Percentiles rank a stretch among this genome's conserved stretches.
phyloP scores from a whole-genome alignment of 2,797 vertebrate genomes.

The Okamejei kenojei region DNA sequence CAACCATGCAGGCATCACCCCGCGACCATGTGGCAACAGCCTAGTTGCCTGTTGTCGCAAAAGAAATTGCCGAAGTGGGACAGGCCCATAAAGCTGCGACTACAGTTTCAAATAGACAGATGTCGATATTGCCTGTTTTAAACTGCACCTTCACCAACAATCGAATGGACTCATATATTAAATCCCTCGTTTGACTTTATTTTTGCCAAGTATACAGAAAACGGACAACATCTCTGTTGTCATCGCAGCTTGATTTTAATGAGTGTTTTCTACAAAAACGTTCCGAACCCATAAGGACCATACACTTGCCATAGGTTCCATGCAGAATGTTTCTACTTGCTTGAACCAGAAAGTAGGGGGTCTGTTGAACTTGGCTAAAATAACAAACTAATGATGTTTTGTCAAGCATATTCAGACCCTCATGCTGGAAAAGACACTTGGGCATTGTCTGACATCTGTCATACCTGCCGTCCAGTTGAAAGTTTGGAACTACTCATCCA shows the following conservation, averaged over 20 bases:
- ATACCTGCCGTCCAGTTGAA: background rate
- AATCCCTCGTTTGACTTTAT: background rate
- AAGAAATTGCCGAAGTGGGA: too few species aligned
- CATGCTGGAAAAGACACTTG: slow-evolving; percentile 9
- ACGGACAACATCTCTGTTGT: background rate
- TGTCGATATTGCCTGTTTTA: background rate
- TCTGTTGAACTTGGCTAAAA: slow-evolving; percentile 16
- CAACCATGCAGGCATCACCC: too few species aligned
- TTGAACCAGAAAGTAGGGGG: background rate
- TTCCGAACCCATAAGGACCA: background rate
- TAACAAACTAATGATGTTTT: slow-evolving; percentile 12
- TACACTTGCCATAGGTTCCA: background rate
- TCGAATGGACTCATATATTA: background rate
- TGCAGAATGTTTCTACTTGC: background rate
- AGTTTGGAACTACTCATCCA: background rate
- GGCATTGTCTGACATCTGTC: slow-evolving; percentile 24
- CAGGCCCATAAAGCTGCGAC: too few species aligned
- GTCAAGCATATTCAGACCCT: slow-evolving; percentile 24
- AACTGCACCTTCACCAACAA: background rate
- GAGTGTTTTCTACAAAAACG: background rate
- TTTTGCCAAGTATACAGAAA: background rate
- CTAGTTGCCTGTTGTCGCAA: too few species aligned
- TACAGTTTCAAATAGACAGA: background rate
- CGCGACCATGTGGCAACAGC: too few species aligned
- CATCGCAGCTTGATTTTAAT: slow-evolving; percentile 18